Conservation (phyloP, 2,113 vertebrate genomes). For the Phocoena phocoena region DNA sequence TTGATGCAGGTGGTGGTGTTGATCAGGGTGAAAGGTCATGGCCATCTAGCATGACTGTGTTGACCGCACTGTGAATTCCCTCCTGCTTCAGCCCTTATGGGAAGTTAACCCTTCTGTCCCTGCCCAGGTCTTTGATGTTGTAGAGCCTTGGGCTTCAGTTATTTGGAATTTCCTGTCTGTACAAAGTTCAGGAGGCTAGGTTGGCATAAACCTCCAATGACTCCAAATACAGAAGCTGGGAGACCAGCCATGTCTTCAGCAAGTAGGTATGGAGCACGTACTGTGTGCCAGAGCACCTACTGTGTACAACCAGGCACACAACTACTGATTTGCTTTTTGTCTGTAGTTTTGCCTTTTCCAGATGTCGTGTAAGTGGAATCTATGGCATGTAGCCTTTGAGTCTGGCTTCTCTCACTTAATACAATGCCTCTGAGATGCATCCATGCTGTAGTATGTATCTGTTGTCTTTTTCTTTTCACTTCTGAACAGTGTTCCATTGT, state of each 20-base stretch:
- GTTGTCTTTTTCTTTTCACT: fast-evolving
- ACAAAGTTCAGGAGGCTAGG: neutral
- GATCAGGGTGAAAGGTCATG: slow-evolving; percentile 65
- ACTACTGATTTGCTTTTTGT: fast-evolving
- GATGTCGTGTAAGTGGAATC: neutral
- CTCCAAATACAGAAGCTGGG: neutral
- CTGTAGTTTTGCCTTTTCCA: neutral
- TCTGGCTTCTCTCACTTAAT: too few relatives aligned
- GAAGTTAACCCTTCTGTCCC: slow-evolving; percentile 61
- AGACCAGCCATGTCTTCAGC: fast-evolving
- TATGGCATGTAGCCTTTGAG: neutral
- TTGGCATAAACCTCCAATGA: neutral
- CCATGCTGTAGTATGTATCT: fast-evolving
- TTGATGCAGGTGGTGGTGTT: neutral
- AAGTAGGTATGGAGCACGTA: fast-evolving
- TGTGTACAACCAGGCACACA: fast-evolving
- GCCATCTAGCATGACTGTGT: slow-evolving; percentile 11
- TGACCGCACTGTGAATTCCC: neutral
- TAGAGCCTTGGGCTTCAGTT: neutral
- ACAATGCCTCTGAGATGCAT: fast-evolving
- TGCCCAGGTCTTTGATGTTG: neutral
- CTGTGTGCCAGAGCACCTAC: neutral
- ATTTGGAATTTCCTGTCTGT: neutral
- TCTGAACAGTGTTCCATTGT: too few relatives aligned
- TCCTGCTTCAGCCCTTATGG: fast-evolving